phyloP scores from a whole-genome alignment of 2,888 invertebrate species.

The Sinelater perroti region DNA sequence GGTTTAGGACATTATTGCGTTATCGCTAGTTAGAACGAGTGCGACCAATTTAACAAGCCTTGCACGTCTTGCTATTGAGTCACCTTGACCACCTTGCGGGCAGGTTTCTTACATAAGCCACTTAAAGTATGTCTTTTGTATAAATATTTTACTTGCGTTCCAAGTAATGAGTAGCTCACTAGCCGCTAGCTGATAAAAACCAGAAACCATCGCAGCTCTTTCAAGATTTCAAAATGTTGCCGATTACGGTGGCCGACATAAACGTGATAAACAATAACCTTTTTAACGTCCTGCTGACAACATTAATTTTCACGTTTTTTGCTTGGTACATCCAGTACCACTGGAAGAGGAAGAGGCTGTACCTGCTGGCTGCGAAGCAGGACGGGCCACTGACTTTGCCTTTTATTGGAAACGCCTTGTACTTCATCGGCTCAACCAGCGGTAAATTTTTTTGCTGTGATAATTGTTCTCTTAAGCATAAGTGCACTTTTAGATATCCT shows the following conservation, averaged over 20 bases:
- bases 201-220: not conserved
- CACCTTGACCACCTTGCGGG: too few species aligned
- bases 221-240: not conserved
- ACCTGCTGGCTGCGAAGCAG: slow-evolving; percentile 38
- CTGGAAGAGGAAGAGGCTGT: slow-evolving; percentile 46
- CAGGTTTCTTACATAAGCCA: not conserved
- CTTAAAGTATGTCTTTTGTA: not conserved
- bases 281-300: not conserved
- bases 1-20: too few species aligned
- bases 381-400: slow-evolving; percentile 47
- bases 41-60: too few species aligned
- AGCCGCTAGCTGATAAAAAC: too few species aligned
- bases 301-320: slow-evolving; percentile 9
- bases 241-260: not conserved
- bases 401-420: slow-evolving; percentile 46
- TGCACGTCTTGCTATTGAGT: too few species aligned
- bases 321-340: slow-evolving; percentile 42
- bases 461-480: not conserved
- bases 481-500: slow-evolving; percentile 10
- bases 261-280: slow-evolving; percentile 1
- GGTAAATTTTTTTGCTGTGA: slow-evolving; percentile 11
- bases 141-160: not conserved
- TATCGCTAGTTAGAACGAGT: too few species aligned
- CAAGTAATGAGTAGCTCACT: too few species aligned
- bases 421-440: slow-evolving; percentile 42